Base-by-base conservation (phyloP, 2,113 vertebrate genomes). In the Bubo blakistoni region DNA sequence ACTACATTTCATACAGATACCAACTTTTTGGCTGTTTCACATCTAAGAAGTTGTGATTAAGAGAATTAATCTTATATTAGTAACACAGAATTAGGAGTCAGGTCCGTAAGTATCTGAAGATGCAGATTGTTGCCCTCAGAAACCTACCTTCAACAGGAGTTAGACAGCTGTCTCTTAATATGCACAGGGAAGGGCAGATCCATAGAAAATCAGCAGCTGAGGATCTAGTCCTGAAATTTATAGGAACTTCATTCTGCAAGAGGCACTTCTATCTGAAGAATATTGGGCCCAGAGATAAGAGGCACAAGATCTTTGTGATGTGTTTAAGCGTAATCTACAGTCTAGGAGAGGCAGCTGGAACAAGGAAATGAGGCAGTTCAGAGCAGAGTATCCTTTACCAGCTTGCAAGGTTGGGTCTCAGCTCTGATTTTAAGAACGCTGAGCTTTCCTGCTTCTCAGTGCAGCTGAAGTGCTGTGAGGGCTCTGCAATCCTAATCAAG, bases 401-500 rank as follows among this genome's bases (percentile, higher is more conserved):
- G 47, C 24, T 59, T 78, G 44, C n/a, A 86, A 81, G 32, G 54
- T 57, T 25, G 29, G 67, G 26, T 47, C 30, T 62, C 72, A 30
- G 34, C 66, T 87, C 57, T 65, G 30, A 55, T 76, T 92, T 91
- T 70, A 55, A 76, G 71, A 94, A 9, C 17, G 57, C 65, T 70
- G 84, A 95, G 36, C 29, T 58, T 61, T 90, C 20, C 65, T 49
- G 59, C 62, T 77, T 66, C 71, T 91, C 38, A 13, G 11, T 49
- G 20, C 57, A 58, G 54, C 40, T 8, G 3, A 42, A 63, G 55
- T 16, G 30, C 40, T 71, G 17, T 8, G 38, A 94, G 42, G 51
- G 88, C 61, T 78, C 80, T 76, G 67, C 51, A 95, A 46, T 42
- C 40, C 77, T 65, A 44, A 95, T 88, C 65, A 95, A 95, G 87